phyloP scores from a whole-genome alignment of 2,888 invertebrate genomes.

The Drosophila rellima region DNA sequence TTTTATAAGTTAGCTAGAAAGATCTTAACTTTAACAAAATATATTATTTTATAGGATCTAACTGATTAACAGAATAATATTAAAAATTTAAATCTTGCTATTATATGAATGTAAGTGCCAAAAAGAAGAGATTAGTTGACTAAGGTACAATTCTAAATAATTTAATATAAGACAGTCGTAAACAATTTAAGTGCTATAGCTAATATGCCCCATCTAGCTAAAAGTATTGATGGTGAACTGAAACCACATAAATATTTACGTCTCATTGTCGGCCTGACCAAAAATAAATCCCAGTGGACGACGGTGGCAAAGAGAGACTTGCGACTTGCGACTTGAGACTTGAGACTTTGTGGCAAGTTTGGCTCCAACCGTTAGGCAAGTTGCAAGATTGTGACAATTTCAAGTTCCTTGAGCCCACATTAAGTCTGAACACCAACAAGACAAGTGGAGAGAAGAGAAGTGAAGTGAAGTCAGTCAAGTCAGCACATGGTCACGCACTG shows the following conservation, averaged over 20 bases:
- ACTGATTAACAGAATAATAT: too few relatives aligned
- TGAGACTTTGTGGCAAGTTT: conserved; percentile 7
- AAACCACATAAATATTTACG: conserved; percentile 52
- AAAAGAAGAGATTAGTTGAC: too few relatives aligned
- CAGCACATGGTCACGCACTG: conserved; percentile 72
- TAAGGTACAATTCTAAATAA: neutral
- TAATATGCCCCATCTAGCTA: neutral
- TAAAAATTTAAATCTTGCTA: too few relatives aligned
- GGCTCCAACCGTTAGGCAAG: conserved; percentile 69
- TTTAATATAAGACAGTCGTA: neutral
- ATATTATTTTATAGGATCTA: too few relatives aligned
- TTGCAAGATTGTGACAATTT: conserved; percentile 69
- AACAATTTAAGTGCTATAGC: neutral
- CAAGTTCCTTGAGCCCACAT: conserved; percentile 81
- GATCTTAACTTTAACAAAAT: too few relatives aligned
- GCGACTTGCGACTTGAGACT: conserved; percentile 11
- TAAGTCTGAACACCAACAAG: conserved; percentile 32
- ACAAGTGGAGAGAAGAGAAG: conserved; percentile 5
- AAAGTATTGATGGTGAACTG: neutral
- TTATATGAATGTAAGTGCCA: too few relatives aligned
- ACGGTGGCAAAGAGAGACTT: conserved; percentile 19
- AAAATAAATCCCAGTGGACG: conserved; percentile 49
- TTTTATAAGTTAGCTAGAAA: too few relatives aligned
- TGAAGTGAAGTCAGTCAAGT: conserved; percentile 2
- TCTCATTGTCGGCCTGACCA: conserved; percentile 56